phyloP scores from a whole-genome alignment of 2,797 vertebrate genomes.

The Myripristis jacobus region DNA sequence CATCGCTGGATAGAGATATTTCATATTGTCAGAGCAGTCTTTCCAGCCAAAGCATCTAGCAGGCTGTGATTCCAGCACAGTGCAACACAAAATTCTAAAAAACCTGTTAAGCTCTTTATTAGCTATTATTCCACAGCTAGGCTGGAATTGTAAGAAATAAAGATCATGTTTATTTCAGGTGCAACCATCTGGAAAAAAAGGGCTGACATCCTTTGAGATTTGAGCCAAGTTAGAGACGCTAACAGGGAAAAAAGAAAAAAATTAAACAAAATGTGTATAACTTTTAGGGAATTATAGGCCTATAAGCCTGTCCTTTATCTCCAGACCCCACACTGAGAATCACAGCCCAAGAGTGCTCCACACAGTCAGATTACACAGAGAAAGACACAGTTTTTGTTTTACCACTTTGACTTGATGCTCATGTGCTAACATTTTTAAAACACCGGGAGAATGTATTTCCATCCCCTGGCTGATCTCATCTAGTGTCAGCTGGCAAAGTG shows the following conservation, averaged over 20 bases:
- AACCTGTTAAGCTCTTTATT: no score
- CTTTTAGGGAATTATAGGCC: no score
- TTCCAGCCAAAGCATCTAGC: not conserved
- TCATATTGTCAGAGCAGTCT: not conserved
- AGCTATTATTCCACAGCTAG: not conserved
- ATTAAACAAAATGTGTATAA: no score
- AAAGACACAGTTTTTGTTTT: conserved; percentile 5
- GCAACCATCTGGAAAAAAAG: no score
- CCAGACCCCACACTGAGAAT: not conserved
- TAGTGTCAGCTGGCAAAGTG: conserved; percentile 41
- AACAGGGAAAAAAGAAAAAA: no score
- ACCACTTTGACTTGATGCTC: conserved; percentile 5
- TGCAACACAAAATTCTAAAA: conserved; percentile 5
- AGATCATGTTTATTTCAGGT: not conserved
- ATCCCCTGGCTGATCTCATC: conserved; percentile 38
- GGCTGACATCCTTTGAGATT: not conserved
- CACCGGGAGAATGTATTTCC: conserved; percentile 7
- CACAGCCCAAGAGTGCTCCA: not conserved
- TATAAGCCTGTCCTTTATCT: not conserved
- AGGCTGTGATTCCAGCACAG: not conserved
- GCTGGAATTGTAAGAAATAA: not conserved
- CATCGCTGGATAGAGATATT: not conserved
- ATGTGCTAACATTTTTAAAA: conserved; percentile 8
- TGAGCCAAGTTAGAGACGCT: not conserved
- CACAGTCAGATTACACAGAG: not conserved